phyloP scores from a whole-genome alignment of 2,113 vertebrate species.

The Phalacrocorax brasilianus region DNA sequence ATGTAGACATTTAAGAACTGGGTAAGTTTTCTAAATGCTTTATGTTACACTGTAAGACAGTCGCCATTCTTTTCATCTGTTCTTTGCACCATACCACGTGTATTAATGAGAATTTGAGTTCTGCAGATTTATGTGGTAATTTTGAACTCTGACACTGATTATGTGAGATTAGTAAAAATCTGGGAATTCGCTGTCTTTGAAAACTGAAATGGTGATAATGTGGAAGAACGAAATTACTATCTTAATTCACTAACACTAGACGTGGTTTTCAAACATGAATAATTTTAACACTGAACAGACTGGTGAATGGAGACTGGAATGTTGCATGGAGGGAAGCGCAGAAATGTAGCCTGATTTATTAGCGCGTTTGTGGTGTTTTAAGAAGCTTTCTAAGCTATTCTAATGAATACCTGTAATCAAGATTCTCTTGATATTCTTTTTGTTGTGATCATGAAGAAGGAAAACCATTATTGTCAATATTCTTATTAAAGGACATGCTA shows the following conservation, averaged over 20 bases:
- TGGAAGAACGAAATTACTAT: conserved; percentile 3
- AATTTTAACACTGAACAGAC: background rate
- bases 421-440: background rate
- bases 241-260: background rate
- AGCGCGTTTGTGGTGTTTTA: background rate
- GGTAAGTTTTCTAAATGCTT: background rate
- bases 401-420: background rate
- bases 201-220: conserved; percentile 7
- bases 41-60: background rate
- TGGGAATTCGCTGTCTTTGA: conserved; percentile 33
- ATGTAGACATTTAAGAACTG: background rate
- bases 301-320: conserved; percentile 16
- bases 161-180: conserved; percentile 22
- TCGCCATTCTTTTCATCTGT: background rate
- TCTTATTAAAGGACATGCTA: background rate
- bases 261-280: conserved; percentile 7
- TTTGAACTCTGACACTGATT: conserved; percentile 42
- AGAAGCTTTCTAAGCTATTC: background rate
- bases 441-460: background rate
- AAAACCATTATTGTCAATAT: background rate
- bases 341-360: background rate
- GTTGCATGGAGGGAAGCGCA: background rate
- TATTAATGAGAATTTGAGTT: conserved; percentile 13
- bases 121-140: background rate
- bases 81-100: conserved; percentile 7